Evolutionary conservation across 1,140 invertebrate genomes (phyloP), one percentile per base, ranked within the genome.

Genomic region (Drosophila sturtevanti): DNA sequence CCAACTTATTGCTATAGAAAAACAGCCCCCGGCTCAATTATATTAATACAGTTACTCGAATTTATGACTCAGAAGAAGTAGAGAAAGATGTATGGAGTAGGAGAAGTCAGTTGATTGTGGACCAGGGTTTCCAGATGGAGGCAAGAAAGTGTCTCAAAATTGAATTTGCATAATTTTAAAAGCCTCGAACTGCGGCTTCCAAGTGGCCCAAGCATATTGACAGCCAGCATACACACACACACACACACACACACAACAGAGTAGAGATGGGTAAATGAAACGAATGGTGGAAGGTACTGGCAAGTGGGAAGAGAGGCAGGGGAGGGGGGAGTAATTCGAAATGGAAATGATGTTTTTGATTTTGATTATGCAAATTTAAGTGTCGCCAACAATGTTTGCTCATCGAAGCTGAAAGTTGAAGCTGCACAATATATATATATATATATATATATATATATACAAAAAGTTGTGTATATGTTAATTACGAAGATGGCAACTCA

Each of bases 331-430:
- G 48, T 12, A 38, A 64, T 55, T 73, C 70, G 77, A 72, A 69
- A 69, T 87, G 79, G 82, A 86, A 86, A 74, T 80, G 70, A 84
- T 90, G 87, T 90, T 90, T 90, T 90, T 90, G 87, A 90, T 90
- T 90, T 90, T 90, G 87, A 90, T 90, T 90, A 90, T 90, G 87
- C 79, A 89, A 90, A 90, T 90, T 90, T 90, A 90, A 90, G 84
- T 90, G 87, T 87, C 61, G 76, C 54, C 79, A 89, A 87, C 82
- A 87, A 89, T 87, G 82, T 89, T 85, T 84, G 75, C 60, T 72
- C 76, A 87, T 77, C 71, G 71, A 59, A 87, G 55, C 72, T 51
- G 68, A 79, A 87, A 87, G 63, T 70, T 71, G 75, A 75, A 67
- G 66, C 75, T 68, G 52, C 72, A 68, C 63, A 65, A 68, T 16